Percentiles rank a stretch among this genome's conserved stretches.
phyloP scores from a whole-genome alignment of 2,888 invertebrate species.

The Clepsis dumicolana region DNA sequence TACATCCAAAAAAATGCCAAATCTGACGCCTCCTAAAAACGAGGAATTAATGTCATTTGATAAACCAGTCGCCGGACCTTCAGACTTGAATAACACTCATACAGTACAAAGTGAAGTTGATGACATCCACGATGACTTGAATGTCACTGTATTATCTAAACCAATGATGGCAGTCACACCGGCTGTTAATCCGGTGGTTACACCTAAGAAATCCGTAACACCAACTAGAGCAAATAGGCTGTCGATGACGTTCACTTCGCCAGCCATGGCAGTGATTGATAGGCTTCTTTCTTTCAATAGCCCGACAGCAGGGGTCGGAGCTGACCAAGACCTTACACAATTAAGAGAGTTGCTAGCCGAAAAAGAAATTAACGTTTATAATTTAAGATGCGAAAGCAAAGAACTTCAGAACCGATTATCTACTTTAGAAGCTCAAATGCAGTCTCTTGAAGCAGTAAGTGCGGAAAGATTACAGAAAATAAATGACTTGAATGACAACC shows the following conservation, averaged over 20 bases:
- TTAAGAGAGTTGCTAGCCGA: conserved; percentile 84
- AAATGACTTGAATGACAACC: conserved; percentile 70
- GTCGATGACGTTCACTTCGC: conserved; percentile 78
- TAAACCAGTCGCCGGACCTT: conserved; percentile 56
- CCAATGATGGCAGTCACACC: conserved; percentile 81
- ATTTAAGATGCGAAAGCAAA: conserved; percentile 79
- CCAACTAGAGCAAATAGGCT: conserved; percentile 72
- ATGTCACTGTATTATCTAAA: conserved; percentile 64
- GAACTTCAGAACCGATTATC: conserved; percentile 79
- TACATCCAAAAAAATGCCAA: conserved; percentile 65
- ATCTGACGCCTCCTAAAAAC: conserved; percentile 46
- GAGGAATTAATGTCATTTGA: conserved; percentile 46
- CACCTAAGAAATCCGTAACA: conserved; percentile 67
- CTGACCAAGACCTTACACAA: conserved; percentile 71
- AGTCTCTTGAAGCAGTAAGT: conserved; percentile 66
- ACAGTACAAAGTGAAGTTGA: conserved; percentile 54
- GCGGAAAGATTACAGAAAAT: conserved; percentile 70
- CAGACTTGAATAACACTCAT: conserved; percentile 55
- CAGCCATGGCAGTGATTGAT: conserved; percentile 84
- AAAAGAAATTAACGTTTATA: conserved; percentile 83
- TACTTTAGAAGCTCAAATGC: conserved; percentile 72
- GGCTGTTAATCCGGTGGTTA: conserved; percentile 69
- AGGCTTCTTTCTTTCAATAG: conserved; percentile 76
- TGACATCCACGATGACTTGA: conserved; percentile 64
- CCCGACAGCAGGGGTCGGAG: conserved; percentile 65